phyloP scores from a whole-genome alignment of 2,888 invertebrate species.

The Siphlonurus alternatus region DNA sequence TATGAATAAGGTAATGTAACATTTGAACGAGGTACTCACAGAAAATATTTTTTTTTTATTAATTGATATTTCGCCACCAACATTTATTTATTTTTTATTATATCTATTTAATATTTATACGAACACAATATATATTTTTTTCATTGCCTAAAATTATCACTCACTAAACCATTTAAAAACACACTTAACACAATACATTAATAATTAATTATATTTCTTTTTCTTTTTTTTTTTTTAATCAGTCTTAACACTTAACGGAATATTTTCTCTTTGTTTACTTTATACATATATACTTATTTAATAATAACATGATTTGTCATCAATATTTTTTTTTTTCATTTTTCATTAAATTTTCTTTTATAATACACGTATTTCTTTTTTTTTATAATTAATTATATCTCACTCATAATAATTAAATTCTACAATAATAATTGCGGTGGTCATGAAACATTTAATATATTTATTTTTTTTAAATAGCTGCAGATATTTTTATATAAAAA shows the following conservation, averaged over 20 bases:
- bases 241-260: not conserved
- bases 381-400: no score
- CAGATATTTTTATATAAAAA: no score
- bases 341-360: not conserved
- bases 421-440: no score
- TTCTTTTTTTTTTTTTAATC: not conserved
- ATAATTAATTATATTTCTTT: not conserved
- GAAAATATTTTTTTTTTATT: not conserved
- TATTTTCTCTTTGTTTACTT: not conserved
- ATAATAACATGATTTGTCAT: not conserved
- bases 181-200: not conserved
- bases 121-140: not conserved
- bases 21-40: not conserved
- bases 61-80: not conserved
- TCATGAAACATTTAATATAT: no score
- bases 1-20: not conserved
- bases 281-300: not conserved
- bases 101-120: not conserved
- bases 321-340: not conserved
- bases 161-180: not conserved
- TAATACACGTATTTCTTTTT: not conserved
- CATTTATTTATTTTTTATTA: not conserved
- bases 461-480: no score
- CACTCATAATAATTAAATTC: no score
- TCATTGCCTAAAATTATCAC: not conserved